These are phyloP conservation scores for Ianthella basta DNA, from an alignment of 37 sponge, comb jelly and placozoan genomes.

Conservation along the genomic window DNA sequence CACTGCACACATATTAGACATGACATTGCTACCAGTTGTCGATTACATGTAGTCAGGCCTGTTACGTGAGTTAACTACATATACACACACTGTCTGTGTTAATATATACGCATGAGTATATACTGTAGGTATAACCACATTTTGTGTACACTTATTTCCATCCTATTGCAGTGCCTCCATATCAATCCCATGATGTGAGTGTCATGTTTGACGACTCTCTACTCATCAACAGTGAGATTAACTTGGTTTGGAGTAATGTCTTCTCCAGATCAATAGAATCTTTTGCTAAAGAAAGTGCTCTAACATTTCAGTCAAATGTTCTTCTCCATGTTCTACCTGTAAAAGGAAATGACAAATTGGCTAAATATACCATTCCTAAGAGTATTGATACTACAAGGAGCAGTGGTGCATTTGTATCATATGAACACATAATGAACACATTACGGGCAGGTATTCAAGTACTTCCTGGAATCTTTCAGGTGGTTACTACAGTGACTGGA, in stretches of 20 bases:
- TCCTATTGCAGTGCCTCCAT: conserved; percentile 31
- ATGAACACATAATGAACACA: background rate
- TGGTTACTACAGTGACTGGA: background rate
- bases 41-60: too few species aligned
- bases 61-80: too few species aligned
- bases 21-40: too few species aligned
- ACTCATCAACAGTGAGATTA: background rate
- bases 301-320: background rate
- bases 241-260: background rate
- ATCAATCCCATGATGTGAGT: conserved; percentile 13
- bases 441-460: background rate
- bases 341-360: background rate
- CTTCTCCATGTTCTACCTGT: background rate
- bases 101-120: too few species aligned
- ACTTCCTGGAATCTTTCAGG: background rate
- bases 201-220: background rate
- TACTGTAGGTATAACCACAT: too few species aligned
- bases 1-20: too few species aligned
- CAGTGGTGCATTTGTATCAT: background rate
- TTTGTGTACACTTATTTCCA: too few species aligned
- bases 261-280: background rate
- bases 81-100: too few species aligned
- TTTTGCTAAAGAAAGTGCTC: background rate
- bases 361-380: background rate
- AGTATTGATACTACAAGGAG: background rate